Evolutionary conservation across 2,113 vertebrate genomes (phyloP).

Genomic region (Hepsetus odoe): DNA sequence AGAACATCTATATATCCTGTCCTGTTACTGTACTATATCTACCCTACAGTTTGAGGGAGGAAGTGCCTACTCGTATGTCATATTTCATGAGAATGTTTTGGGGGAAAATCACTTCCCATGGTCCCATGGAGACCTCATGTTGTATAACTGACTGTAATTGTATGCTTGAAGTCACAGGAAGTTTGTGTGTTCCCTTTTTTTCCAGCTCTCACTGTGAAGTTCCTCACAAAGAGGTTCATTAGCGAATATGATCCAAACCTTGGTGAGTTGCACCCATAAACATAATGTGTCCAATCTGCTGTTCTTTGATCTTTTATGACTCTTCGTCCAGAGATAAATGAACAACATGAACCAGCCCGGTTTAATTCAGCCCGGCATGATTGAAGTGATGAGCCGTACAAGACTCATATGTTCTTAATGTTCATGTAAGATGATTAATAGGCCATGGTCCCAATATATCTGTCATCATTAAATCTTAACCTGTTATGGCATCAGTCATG

Average conservation of each 20-base stretch:
- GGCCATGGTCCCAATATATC: background rate
- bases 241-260: slow-evolving; percentile 91
- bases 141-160: slow-evolving; percentile 34
- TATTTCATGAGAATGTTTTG: background rate
- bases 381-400: background rate
- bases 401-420: background rate
- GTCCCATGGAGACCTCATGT: slow-evolving; percentile 3
- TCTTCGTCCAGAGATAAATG: background rate
- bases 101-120: slow-evolving; percentile 30
- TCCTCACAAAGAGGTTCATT: slow-evolving; percentile 92
- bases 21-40: too few species aligned
- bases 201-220: slow-evolving; percentile 89
- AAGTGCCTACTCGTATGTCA: background rate
- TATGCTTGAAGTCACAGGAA: slow-evolving; percentile 48
- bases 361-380: slow-evolving; percentile 6
- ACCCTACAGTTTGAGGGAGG: background rate
- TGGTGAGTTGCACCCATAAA: slow-evolving; percentile 78
- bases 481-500: slow-evolving; percentile 14
- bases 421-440: slow-evolving; percentile 17
- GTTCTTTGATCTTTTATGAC: slow-evolving; percentile 6
- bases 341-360: background rate
- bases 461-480: slow-evolving; percentile 16
- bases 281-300: background rate
- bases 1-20: too few species aligned
- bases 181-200: slow-evolving; percentile 51